phyloP scores from a whole-genome alignment of 2,113 vertebrate genomes.

The Antechinus stuartii region DNA sequence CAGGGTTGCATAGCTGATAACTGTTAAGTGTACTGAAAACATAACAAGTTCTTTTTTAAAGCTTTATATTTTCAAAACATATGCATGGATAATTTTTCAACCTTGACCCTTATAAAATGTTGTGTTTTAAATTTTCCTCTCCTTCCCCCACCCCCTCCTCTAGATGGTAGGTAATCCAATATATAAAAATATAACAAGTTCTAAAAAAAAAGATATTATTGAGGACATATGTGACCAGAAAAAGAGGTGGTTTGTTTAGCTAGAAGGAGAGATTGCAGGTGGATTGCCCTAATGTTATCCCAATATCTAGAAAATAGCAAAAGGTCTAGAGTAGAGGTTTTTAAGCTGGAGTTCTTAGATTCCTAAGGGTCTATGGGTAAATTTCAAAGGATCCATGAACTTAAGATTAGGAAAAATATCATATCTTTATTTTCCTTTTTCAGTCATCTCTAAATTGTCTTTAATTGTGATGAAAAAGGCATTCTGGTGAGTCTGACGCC shows the following conservation, averaged over 20 bases:
- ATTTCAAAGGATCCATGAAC: background rate
- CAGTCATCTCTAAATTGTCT: background rate
- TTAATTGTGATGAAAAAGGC: background rate
- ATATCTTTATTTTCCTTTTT: background rate
- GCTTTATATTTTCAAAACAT: too few species aligned
- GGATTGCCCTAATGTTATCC: background rate
- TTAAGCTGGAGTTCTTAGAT: background rate
- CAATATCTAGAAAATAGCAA: background rate
- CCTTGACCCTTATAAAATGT: too few species aligned
- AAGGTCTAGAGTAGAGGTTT: background rate
- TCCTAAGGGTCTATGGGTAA: background rate
- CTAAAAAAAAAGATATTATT: background rate
- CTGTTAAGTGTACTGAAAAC: background rate
- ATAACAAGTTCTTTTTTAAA: background rate
- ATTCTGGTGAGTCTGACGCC: background rate
- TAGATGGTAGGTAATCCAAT: too few species aligned
- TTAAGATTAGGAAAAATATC: background rate
- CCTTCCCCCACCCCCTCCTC: too few species aligned
- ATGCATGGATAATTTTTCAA: too few species aligned
- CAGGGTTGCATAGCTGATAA: too few species aligned
- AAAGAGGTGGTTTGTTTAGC: background rate
- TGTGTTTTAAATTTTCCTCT: too few species aligned
- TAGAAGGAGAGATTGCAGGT: background rate
- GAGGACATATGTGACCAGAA: background rate
- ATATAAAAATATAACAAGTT: too few species aligned